Conservation (phyloP, 2,113 vertebrate species). For the Promerops cafer region DNA sequence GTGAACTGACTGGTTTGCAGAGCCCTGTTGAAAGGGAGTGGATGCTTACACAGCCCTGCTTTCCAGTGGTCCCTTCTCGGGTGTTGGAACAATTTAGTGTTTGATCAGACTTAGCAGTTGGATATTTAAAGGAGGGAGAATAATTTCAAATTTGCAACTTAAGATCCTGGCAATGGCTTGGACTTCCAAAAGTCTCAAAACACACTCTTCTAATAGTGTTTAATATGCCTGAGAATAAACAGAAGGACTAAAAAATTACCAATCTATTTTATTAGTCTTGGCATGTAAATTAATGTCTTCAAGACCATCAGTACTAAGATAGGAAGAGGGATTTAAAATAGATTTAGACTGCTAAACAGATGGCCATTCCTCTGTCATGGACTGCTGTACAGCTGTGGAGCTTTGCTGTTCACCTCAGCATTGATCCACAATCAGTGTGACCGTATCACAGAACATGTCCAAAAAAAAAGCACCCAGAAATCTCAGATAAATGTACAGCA, state of each 20-base stretch:
- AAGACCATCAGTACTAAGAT: not conserved
- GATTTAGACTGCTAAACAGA: not conserved
- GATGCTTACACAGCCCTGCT: not conserved
- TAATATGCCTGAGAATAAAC: not conserved
- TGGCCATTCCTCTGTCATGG: not conserved
- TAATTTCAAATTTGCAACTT: not conserved
- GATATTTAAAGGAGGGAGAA: not conserved
- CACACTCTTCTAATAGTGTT: accelerated
- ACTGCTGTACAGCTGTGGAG: not conserved
- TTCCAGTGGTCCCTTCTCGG: not conserved
- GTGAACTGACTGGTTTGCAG: not conserved
- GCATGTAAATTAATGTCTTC: not conserved
- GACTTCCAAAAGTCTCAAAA: not conserved
- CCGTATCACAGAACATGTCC: not conserved
- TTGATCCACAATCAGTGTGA: accelerated
- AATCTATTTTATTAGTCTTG: not conserved
- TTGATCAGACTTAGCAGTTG: not conserved
- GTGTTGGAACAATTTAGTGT: not conserved
- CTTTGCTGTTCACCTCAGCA: not conserved
- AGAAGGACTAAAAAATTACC: not conserved
- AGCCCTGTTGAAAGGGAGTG: not conserved
- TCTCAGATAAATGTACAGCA: not conserved
- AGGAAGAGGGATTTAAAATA: not conserved
- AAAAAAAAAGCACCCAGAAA: not conserved
- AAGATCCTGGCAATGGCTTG: accelerated